Percentiles rank a stretch among this genome's conserved stretches.
phyloP scores from a whole-genome alignment of 2,888 invertebrate genomes.

The Cheilosia vernalis region DNA sequence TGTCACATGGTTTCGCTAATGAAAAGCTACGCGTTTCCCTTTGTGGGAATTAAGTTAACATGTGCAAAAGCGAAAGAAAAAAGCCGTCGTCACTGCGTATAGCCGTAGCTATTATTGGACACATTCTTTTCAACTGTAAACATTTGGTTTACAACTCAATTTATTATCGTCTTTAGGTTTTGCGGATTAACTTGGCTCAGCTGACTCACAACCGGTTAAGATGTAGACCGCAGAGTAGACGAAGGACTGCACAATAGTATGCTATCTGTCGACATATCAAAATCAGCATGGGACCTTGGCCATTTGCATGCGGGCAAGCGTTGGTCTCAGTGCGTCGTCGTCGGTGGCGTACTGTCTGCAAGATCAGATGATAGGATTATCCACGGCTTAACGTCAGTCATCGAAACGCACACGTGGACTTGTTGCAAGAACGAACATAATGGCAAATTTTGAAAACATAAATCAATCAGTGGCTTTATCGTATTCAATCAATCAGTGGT shows the following conservation, averaged over 20 bases:
- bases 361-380: slow-evolving; percentile 32
- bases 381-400: slow-evolving; percentile 34
- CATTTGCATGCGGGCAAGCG: slow-evolving; percentile 10
- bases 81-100: not conserved
- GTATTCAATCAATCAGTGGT: slow-evolving; percentile 60
- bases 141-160: slow-evolving; percentile 54
- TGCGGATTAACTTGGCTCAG: not conserved
- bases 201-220: slow-evolving; percentile 16
- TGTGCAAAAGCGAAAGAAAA: slow-evolving; percentile 16
- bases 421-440: not conserved
- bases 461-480: slow-evolving; percentile 60
- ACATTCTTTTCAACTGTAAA: slow-evolving; percentile 14
- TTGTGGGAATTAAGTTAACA: slow-evolving; percentile 55
- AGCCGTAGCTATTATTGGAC: slow-evolving; percentile 29
- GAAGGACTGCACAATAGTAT: not conserved
- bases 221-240: not conserved
- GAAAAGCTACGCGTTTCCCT: slow-evolving; percentile 39
- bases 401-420: slow-evolving; percentile 22
- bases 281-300: slow-evolving; percentile 1
- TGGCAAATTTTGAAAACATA: slow-evolving; percentile 32
- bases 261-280: slow-evolving; percentile 19
- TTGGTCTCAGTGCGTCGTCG: not conserved
- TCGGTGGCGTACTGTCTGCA: slow-evolving; percentile 35
- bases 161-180: slow-evolving; percentile 8
- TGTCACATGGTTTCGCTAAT: slow-evolving; percentile 60